phyloP scores from a whole-genome alignment of 2,797 vertebrate species.

The Schizopygopsis pylzovi region DNA sequence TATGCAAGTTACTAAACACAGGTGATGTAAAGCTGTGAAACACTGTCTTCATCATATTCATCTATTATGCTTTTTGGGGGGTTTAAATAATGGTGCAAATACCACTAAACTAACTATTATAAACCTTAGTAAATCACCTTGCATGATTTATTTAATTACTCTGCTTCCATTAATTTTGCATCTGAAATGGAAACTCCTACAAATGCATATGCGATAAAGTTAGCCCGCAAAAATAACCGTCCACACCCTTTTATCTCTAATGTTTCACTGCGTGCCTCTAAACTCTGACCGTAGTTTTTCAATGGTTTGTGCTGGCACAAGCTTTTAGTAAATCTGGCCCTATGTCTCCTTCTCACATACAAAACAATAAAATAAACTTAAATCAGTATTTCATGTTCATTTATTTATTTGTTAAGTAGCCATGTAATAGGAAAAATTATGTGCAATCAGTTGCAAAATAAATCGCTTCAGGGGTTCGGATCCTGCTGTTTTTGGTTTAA shows the following conservation, averaged over 20 bases:
- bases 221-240: neutral
- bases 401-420: constrained; percentile 1
- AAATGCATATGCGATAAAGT: neutral
- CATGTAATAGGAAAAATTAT: neutral
- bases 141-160: neutral
- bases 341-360: constrained; percentile 6
- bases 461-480: neutral
- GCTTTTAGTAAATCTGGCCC: neutral
- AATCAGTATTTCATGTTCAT: constrained; percentile 6
- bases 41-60: too few relatives aligned
- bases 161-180: neutral
- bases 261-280: neutral
- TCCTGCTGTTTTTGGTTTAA: neutral
- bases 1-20: too few relatives aligned
- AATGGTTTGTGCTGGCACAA: neutral
- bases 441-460: neutral
- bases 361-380: neutral
- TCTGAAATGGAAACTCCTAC: neutral
- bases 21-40: too few relatives aligned
- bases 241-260: neutral
- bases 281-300: neutral
- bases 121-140: neutral
- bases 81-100: neutral
- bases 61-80: too few relatives aligned
- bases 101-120: neutral